Conservation (phyloP, 2,113 vertebrate genomes). For the Xyliphius kryptos region DNA sequence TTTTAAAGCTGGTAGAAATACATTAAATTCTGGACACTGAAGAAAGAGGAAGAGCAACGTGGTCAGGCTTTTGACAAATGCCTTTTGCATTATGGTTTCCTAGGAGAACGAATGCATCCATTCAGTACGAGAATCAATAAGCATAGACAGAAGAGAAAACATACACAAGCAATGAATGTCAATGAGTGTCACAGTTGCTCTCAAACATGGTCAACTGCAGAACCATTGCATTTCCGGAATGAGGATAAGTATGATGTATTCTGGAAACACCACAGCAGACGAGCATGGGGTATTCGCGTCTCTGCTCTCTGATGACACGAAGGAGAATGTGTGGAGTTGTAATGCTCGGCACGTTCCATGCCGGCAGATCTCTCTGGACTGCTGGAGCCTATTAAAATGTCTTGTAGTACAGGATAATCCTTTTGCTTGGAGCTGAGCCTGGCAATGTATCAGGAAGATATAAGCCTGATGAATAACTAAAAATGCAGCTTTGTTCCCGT, state of each 20-base stretch:
- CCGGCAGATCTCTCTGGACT: slow-evolving; percentile 40
- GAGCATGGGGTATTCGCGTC: slow-evolving; percentile 29
- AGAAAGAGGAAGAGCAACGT: no score
- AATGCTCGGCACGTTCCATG: slow-evolving; percentile 39
- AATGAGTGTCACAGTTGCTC: no score
- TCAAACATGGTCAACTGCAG: slow-evolving; percentile 23
- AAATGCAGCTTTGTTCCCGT: slow-evolving; percentile 6
- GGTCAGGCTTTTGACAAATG: no score
- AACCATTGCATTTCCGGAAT: slow-evolving; percentile 30
- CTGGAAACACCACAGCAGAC: slow-evolving; percentile 29
- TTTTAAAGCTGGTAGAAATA: no score
- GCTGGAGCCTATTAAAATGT: slow-evolving; percentile 45
- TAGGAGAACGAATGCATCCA: no score
- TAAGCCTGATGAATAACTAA: slow-evolving; percentile 39
- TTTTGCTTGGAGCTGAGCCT: slow-evolving; percentile 24
- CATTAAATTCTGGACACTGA: no score
- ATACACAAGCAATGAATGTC: no score
- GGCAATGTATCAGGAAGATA: slow-evolving; percentile 38
- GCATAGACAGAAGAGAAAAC: no score
- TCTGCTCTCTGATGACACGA: slow-evolving; percentile 26
- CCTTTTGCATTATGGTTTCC: no score
- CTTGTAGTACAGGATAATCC: slow-evolving; percentile 45
- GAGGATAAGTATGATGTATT: slow-evolving; percentile 22
- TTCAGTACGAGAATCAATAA: no score
- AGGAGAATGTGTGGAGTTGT: slow-evolving; percentile 37